Evolutionary conservation across 2,113 vertebrate genomes (phyloP), one percentile per base, ranked within the genome.

Genomic region (Myrmecophaga tridactyla): DNA sequence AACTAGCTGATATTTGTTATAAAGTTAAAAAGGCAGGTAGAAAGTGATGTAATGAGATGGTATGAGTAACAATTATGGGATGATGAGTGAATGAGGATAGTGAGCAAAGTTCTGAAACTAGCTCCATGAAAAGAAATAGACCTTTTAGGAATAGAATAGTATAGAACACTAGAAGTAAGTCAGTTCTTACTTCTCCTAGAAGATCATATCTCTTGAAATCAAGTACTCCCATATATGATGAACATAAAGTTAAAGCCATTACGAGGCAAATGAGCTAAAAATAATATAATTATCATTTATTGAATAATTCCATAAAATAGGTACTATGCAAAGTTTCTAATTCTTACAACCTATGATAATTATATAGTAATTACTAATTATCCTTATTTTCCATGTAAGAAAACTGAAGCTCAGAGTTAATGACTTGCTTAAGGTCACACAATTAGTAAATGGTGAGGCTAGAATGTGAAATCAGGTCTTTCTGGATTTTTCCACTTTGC

Each of bases 211-310:
- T 10, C 46, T 92, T 86, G 60, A 92, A 63, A 41, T 81, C 39
- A 76, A 73, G 56, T 73, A 87, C 41, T 92, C 23, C 11, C 23
- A 67, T 27, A 65, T 6, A 85, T 29, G 91, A 82, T 27, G n/a
- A 78, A 88, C n/a, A 82, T 70, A 89, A 89, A 88, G n/a, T 72
- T 76, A 86, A 89, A 83, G 18, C n/a, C 43, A 88, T 15, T 17
- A 41, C 31, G 48, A 34, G 9, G 36, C 13, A 75, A 80, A 88
- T 53, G 27, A 69, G 23, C 48, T 18, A 70, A n/a, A 69, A 70
- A 13, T 75, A 90, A 89, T 20, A 72, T 34, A 65, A 65, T 67
- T 67, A 90, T 77, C 1, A 60, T 90, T 73, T 94, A 58, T 34
- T 83, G 23, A 93, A 62, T 46, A 90, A 77, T 65, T 93, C 14